Percentiles rank a stretch among this genome's conserved stretches.
Evolutionary conservation across 2,888 invertebrate species (phyloP).

Genomic region (Idaea straminata): DNA sequence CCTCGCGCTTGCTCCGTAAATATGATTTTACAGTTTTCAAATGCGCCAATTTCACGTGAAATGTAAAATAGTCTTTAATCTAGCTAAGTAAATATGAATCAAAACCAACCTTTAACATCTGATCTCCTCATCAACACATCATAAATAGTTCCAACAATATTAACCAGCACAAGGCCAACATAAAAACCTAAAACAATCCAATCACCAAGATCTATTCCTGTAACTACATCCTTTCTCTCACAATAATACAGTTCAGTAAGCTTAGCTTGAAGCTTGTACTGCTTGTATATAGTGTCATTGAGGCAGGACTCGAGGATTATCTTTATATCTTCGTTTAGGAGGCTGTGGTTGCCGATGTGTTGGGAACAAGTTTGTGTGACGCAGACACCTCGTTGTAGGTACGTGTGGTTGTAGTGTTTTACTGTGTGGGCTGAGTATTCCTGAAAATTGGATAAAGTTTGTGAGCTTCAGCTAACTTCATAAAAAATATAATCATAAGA

Average conservation of each 20-base stretch:
- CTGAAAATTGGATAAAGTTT: slow-evolving; percentile 24
- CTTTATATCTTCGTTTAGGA: slow-evolving; percentile 20
- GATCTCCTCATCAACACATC: slow-evolving; percentile 21
- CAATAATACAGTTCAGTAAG: slow-evolving; percentile 27
- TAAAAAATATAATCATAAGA: no score
- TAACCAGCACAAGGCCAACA: slow-evolving; percentile 17
- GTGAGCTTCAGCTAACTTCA: no score
- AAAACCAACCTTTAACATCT: slow-evolving; percentile 29
- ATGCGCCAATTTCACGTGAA: no score
- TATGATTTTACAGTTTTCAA: no score
- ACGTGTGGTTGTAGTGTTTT: slow-evolving; percentile 39
- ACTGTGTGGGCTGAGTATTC: slow-evolving; percentile 31
- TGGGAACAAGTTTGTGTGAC: slow-evolving; percentile 29
- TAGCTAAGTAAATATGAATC: no score
- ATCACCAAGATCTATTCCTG: slow-evolving; percentile 19
- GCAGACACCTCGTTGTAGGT: slow-evolving; percentile 37
- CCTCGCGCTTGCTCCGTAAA: no score
- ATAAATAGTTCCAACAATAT: slow-evolving; percentile 23
- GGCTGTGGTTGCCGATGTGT: slow-evolving; percentile 20
- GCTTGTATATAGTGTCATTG: slow-evolving; percentile 28
- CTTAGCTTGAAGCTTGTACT: slow-evolving; percentile 31
- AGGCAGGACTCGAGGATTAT: slow-evolving; percentile 35
- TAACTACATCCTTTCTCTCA: slow-evolving; percentile 18
- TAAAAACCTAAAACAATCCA: slow-evolving; percentile 24
- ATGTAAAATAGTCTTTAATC: no score